A percentile compares a stretch with the other conserved stretches of the same genome.
These are phyloP conservation scores for Aeoliscus strigatus DNA, from an alignment of 2,797 vertebrate genomes.

Conservation along the genomic window DNA sequence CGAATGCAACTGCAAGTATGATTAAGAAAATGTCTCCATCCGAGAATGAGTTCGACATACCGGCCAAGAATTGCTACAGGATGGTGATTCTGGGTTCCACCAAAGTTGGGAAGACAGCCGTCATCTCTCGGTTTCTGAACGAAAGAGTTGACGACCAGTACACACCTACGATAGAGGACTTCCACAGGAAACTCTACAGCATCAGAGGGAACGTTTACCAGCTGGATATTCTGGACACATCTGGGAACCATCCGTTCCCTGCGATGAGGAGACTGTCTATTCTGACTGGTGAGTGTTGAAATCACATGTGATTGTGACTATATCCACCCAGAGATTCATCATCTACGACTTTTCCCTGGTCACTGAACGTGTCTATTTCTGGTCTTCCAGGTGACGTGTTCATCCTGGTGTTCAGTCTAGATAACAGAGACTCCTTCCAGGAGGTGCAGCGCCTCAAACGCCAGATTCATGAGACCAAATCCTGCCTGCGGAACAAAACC, in stretches of 20 bases:
- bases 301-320: neutral
- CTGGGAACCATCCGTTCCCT: constrained; percentile 95
- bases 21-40: constrained; percentile 92
- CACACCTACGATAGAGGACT: constrained; percentile 97
- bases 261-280: constrained; percentile 97
- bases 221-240: constrained; percentile 95
- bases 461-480: constrained; percentile 96
- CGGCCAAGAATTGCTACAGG: constrained; percentile 93
- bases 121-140: constrained; percentile 93
- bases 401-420: constrained; percentile 94
- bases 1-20: constrained; percentile 69
- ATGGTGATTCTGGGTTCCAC: constrained; percentile 98
- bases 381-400: constrained; percentile 87
- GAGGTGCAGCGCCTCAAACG: constrained; percentile 93
- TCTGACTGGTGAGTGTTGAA: constrained; percentile 83
- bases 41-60: constrained; percentile 87
- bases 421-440: constrained; percentile 93
- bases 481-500: constrained; percentile 92
- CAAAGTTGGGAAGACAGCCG: constrained; percentile 96
- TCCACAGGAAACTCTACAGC: constrained; percentile 97
- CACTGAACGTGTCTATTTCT: constrained; percentile 8
- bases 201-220: constrained; percentile 93
- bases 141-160: constrained; percentile 94
- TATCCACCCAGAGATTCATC: no score
- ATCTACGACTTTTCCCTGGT: neutral